Conservation (phyloP, 2,888 invertebrate species). For the Eristalis intricaria region DNA sequence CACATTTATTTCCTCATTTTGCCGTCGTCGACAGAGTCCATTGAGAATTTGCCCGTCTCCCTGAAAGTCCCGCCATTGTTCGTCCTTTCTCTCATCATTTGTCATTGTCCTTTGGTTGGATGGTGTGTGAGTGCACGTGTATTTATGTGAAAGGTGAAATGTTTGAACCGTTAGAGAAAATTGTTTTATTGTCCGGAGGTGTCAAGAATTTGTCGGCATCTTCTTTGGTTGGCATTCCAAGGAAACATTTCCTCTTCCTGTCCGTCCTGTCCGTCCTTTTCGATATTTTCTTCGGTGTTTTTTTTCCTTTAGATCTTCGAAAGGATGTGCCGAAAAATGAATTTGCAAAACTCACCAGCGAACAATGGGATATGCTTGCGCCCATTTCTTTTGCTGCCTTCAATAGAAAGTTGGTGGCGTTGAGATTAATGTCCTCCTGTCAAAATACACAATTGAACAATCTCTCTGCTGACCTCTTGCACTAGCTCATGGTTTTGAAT, state of each 20-base stretch:
- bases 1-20: slow-evolving; percentile 70
- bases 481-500: slow-evolving; percentile 51
- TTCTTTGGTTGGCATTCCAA: slow-evolving; percentile 41
- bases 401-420: slow-evolving; percentile 52
- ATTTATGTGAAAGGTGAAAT: slow-evolving; percentile 65
- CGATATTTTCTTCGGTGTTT: background rate
- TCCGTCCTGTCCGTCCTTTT: background rate
- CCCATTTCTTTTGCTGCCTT: background rate
- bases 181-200: slow-evolving; percentile 60
- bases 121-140: slow-evolving; percentile 23
- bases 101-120: slow-evolving; percentile 54
- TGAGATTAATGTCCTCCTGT: slow-evolving; percentile 69
- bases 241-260: slow-evolving; percentile 39
- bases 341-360: slow-evolving; percentile 55
- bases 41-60: slow-evolving; percentile 60
- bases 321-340: slow-evolving; percentile 62
- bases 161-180: slow-evolving; percentile 61
- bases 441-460: slow-evolving; percentile 68
- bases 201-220: slow-evolving; percentile 60
- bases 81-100: slow-evolving; percentile 53
- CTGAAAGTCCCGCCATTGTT: background rate
- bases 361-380: slow-evolving; percentile 32
- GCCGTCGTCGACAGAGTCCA: slow-evolving; percentile 43
- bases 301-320: background rate
- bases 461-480: slow-evolving; percentile 30